A percentile compares a stretch with the other conserved stretches of the same genome.
These are phyloP conservation scores for Heterotis niloticus DNA, from an alignment of 2,113 vertebrate genomes.

Conservation along the genomic window DNA sequence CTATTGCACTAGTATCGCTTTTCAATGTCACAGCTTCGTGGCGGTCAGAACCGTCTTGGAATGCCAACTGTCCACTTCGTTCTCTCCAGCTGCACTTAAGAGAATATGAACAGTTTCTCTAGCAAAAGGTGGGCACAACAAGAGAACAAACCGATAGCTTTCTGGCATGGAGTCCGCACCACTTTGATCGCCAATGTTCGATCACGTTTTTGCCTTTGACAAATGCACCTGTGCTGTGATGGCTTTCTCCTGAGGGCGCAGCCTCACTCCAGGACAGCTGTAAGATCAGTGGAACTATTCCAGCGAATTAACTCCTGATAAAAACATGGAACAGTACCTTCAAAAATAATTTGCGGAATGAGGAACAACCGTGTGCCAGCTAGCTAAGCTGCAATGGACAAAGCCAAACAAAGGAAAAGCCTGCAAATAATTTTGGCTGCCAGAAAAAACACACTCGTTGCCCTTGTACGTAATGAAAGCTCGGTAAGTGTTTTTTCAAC, in stretches of 20 bases:
- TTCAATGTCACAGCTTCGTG: too few species aligned
- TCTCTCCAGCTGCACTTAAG: neutral
- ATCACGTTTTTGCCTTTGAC: neutral
- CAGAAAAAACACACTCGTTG: too few species aligned
- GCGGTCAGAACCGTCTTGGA: neutral
- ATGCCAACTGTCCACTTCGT: too few species aligned
- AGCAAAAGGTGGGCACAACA: neutral
- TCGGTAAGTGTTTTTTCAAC: constrained; percentile 19
- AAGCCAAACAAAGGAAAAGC: neutral
- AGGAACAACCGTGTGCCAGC: neutral
- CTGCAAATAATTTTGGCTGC: neutral
- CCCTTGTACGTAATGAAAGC: neutral
- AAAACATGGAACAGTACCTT: neutral
- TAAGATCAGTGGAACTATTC: neutral
- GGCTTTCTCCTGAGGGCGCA: neutral
- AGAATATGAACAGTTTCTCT: neutral
- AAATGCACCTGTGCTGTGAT: too few species aligned
- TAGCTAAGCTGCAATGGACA: neutral
- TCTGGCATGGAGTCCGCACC: neutral
- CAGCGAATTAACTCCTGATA: neutral
- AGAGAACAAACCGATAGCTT: neutral
- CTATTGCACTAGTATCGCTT: too few species aligned
- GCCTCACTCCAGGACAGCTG: neutral
- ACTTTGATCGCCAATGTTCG: neutral
- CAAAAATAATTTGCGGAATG: neutral